phyloP scores from a whole-genome alignment of 2,888 invertebrate genomes.

The Pyrochroa serraticornis region DNA sequence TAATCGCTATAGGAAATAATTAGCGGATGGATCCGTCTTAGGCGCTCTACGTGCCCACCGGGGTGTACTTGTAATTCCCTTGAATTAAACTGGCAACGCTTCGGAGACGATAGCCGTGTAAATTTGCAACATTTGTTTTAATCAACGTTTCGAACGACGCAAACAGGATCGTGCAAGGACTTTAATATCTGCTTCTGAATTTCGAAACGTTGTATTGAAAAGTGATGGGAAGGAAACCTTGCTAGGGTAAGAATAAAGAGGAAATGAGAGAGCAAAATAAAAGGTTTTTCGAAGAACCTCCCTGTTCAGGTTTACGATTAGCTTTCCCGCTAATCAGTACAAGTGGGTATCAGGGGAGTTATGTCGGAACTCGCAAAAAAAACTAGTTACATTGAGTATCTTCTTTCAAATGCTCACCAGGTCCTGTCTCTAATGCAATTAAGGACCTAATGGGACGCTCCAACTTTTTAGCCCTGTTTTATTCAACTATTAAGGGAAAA shows the following conservation, averaged over 20 bases:
- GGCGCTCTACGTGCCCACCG: neutral
- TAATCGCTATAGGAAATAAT: no score
- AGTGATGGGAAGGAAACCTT: slow-evolving; percentile 7
- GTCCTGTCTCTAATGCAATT: slow-evolving; percentile 25
- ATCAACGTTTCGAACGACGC: slow-evolving; percentile 10
- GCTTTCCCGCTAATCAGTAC: slow-evolving; percentile 35
- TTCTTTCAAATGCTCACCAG: slow-evolving; percentile 23
- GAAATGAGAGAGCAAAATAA: slow-evolving; percentile 7
- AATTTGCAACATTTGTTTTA: slow-evolving; percentile 21
- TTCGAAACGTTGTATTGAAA: slow-evolving; percentile 8
- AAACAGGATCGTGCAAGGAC: slow-evolving; percentile 10
- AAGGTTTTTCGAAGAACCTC: slow-evolving; percentile 3
- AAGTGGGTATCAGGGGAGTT: slow-evolving; percentile 35
- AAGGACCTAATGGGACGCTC: slow-evolving; percentile 29
- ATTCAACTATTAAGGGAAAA: slow-evolving; percentile 16
- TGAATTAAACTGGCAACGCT: slow-evolving; percentile 6
- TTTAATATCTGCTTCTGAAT: slow-evolving; percentile 15
- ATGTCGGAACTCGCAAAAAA: slow-evolving; percentile 25
- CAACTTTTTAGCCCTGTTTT: slow-evolving; percentile 24
- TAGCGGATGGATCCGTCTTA: neutral
- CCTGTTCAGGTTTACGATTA: slow-evolving; percentile 32
- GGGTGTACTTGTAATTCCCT: slow-evolving; percentile 3
- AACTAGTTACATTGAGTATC: slow-evolving; percentile 23
- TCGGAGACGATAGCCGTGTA: slow-evolving; percentile 3
- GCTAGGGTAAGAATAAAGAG: neutral